Conservation (phyloP, 1,140 invertebrate species). For the Tetragonula clypearis region DNA sequence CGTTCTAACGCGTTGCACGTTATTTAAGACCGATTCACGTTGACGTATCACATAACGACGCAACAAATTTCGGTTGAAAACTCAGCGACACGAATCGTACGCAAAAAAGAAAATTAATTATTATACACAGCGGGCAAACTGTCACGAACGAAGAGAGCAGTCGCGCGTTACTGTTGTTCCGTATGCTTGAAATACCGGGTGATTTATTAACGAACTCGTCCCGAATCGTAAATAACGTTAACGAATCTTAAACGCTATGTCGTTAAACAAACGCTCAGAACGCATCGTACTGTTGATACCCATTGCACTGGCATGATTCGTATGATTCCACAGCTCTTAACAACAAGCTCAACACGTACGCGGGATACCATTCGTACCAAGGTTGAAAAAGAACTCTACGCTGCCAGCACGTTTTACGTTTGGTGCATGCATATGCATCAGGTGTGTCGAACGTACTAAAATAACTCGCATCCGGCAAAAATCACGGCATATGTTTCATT, state of each 20-base stretch:
- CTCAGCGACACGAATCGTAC: not conserved
- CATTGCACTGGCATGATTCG: conserved; percentile 24
- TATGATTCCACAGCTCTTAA: conserved; percentile 17
- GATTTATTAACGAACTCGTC: conserved; percentile 43
- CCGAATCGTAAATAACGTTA: conserved; percentile 55
- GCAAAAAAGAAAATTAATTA: not conserved
- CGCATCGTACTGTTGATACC: conserved; percentile 35
- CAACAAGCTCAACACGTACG: conserved; percentile 57
- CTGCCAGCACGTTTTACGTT: conserved; percentile 40
- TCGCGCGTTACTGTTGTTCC: not conserved
- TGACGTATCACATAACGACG: not conserved
- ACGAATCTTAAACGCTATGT: conserved; percentile 52
- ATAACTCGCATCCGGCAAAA: not conserved
- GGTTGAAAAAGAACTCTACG: conserved; percentile 47
- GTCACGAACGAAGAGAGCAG: not conserved
- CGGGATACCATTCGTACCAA: conserved; percentile 41
- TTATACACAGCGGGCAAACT: not conserved
- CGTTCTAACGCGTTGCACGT: too few species aligned
- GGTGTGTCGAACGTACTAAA: conserved; percentile 36
- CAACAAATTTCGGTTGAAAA: not conserved
- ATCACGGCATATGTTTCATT: not conserved
- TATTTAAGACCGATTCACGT: not conserved
- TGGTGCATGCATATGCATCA: conserved; percentile 59
- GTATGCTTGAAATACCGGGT: not conserved
- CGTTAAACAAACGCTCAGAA: conserved; percentile 43